These are phyloP conservation scores for Struthio camelus DNA, from an alignment of 2,113 vertebrate genomes.

Conservation along the genomic window DNA sequence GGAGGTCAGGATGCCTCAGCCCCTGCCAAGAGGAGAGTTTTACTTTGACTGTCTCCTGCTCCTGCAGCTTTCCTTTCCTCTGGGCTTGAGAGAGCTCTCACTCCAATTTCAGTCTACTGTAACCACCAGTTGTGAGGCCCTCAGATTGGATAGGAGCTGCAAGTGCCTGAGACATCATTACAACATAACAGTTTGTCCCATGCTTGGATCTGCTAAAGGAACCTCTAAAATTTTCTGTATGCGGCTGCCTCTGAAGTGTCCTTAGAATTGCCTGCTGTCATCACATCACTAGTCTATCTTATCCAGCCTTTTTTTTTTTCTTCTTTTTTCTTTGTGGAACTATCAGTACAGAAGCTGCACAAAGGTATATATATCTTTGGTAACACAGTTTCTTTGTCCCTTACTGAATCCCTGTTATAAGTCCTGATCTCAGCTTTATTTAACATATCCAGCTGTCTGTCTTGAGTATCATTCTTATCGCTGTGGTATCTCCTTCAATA, in stretches of 20 bases:
- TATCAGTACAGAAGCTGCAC: background rate
- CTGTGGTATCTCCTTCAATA: background rate
- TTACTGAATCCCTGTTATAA: constrained; percentile 24
- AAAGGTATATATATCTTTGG: constrained; percentile 32
- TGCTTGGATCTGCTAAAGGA: background rate
- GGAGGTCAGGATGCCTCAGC: background rate
- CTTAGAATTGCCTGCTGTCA: background rate
- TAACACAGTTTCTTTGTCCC: background rate
- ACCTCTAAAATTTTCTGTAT: background rate
- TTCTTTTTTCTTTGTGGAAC: background rate
- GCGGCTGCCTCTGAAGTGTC: background rate
- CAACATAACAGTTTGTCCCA: background rate
- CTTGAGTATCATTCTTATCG: constrained; percentile 9
- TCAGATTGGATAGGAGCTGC: background rate
- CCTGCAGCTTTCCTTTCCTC: background rate
- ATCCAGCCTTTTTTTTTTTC: background rate
- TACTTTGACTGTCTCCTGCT: background rate
- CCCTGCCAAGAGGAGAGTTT: background rate
- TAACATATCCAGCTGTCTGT: constrained; percentile 16
- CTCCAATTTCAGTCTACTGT: background rate
- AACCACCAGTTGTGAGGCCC: background rate
- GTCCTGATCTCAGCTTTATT: constrained; percentile 8
- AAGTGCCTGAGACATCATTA: background rate
- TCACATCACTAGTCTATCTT: background rate
- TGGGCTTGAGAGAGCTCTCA: background rate